Evolutionary conservation across 2,888 invertebrate species (phyloP).

Genomic region (Argynnis bischoffii): DNA sequence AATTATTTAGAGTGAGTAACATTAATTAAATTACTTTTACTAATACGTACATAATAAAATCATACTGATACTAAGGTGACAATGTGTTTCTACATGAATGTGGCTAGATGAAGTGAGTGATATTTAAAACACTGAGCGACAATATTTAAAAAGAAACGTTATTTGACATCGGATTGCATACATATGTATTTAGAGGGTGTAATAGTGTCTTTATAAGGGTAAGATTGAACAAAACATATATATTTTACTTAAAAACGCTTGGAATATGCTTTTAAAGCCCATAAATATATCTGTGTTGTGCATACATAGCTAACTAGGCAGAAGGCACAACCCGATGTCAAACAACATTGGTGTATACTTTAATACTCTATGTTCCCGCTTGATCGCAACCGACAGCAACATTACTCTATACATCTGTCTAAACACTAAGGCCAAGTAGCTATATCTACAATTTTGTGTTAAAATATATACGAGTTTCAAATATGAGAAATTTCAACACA

Average conservation of each 20-base stretch:
- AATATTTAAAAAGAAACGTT: constrained; percentile 49
- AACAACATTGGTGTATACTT: constrained; percentile 64
- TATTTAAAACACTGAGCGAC: constrained; percentile 55
- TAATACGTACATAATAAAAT: constrained; percentile 7
- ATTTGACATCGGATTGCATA: constrained; percentile 34
- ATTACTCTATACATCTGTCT: constrained; percentile 65
- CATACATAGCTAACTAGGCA: constrained; percentile 11
- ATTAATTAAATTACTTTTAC: constrained; percentile 16
- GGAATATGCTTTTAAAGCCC: not conserved
- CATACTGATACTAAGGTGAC: not conserved
- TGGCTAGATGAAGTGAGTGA: constrained; percentile 29
- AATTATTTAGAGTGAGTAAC: constrained; percentile 13
- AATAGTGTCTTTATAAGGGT: not conserved
- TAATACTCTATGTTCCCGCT: constrained; percentile 72
- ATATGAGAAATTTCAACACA: constrained; percentile 58
- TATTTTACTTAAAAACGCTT: not conserved
- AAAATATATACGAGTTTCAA: constrained; percentile 49
- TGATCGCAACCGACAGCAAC: constrained; percentile 51
- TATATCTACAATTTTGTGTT: constrained; percentile 79
- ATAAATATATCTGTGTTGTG: constrained; percentile 3
- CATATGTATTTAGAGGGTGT: not conserved
- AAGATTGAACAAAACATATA: not conserved
- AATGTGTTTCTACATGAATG: constrained; percentile 17
- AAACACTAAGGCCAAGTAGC: constrained; percentile 75
- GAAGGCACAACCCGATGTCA: constrained; percentile 39